phyloP scores from a whole-genome alignment of 2,888 invertebrate species.

The Germaria angustata region DNA sequence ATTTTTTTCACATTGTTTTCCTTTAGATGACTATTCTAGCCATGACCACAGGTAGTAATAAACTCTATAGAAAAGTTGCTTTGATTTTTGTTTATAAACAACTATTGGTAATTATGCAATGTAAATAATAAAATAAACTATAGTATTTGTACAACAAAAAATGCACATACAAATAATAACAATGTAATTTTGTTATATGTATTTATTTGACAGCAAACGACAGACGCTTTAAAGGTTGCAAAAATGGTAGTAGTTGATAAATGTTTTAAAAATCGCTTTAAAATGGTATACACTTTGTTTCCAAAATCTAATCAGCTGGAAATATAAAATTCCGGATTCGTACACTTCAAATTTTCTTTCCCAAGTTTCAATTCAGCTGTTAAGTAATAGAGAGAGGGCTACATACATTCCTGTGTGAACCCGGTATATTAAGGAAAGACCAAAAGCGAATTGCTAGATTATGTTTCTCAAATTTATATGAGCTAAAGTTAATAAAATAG shows the following conservation, averaged over 20 bases:
- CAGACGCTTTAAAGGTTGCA: constrained; percentile 49
- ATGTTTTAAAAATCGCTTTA: neutral
- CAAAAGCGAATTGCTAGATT: no score
- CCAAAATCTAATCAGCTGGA: no score
- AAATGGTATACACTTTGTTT: neutral
- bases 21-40: neutral
- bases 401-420: no score
- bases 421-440: no score
- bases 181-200: constrained; percentile 31
- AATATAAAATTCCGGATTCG: no score
- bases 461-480: no score
- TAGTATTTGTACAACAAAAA: constrained; percentile 58
- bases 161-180: constrained; percentile 58
- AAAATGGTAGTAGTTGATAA: neutral
- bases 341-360: no score
- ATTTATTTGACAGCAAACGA: constrained; percentile 47
- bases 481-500: no score
- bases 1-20: neutral
- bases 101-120: constrained; percentile 53
- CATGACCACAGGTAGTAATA: neutral
- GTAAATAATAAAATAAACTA: constrained; percentile 60
- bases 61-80: neutral
- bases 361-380: no score
- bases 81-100: constrained; percentile 60
- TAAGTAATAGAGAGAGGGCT: no score